phyloP scores from a whole-genome alignment of 2,113 vertebrate genomes.

The Phalacrocorax pelagicus region DNA sequence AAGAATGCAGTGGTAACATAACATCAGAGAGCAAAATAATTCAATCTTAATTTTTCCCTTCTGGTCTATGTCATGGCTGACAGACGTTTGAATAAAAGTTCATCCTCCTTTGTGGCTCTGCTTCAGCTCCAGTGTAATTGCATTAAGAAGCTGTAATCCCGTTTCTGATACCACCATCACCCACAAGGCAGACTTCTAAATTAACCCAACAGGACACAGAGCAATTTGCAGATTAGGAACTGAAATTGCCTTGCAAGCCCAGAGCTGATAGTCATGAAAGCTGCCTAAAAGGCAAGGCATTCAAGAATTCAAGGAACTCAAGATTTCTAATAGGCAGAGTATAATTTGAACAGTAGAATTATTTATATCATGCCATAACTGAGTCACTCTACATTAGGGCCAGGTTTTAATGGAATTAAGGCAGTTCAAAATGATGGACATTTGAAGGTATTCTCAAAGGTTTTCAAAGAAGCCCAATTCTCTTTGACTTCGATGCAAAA shows the following conservation, averaged over 20 bases:
- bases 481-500: neutral
- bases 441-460: neutral
- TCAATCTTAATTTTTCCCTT: neutral
- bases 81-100: slow-evolving; percentile 28
- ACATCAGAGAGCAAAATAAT: neutral
- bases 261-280: neutral
- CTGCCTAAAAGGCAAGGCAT: neutral
- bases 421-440: neutral
- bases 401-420: neutral
- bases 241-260: neutral
- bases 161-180: neutral
- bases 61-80: neutral
- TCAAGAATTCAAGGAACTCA: neutral
- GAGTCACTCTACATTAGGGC: neutral
- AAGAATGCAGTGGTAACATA: neutral
- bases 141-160: slow-evolving; percentile 14
- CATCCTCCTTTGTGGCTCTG: neutral
- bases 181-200: neutral
- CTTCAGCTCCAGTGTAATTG: slow-evolving; percentile 18
- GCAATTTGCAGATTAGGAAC: neutral
- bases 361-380: neutral
- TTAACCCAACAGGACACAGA: neutral
- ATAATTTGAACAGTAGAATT: neutral
- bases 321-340: neutral
- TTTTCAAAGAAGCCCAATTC: neutral